Conservation (phyloP, 2,888 invertebrate genomes). For the Onchidella celtica region DNA sequence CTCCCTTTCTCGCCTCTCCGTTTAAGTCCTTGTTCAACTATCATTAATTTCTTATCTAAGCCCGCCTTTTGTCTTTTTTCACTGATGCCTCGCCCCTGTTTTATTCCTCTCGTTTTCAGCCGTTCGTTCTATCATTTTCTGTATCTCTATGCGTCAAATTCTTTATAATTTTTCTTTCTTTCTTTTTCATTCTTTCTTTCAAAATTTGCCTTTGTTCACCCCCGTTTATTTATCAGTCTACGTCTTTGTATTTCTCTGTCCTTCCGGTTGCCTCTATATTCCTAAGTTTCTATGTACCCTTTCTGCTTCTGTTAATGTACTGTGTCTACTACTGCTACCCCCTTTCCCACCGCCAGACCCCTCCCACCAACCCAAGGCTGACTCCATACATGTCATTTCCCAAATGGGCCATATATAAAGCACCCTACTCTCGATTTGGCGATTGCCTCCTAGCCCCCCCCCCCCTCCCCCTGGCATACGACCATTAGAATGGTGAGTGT, state of each 20-base stretch:
- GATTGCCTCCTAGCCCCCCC: too few species aligned
- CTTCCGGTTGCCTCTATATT: too few species aligned
- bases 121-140: neutral
- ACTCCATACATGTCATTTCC: too few species aligned
- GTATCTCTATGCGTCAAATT: too few species aligned
- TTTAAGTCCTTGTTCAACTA: neutral
- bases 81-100: neutral
- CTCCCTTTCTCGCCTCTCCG: slow-evolving; percentile 6
- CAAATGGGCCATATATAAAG: too few species aligned
- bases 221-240: neutral
- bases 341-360: too few species aligned
- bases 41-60: neutral
- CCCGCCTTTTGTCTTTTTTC: neutral
- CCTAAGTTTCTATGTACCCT: too few species aligned
- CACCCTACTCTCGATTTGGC: too few species aligned
- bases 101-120: neutral
- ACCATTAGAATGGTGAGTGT: too few species aligned
- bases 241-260: neutral
- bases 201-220: neutral
- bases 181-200: neutral
- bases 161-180: neutral
- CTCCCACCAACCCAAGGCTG: too few species aligned
- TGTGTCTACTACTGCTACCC: too few species aligned
- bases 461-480: too few species aligned
- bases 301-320: neutral